Evolutionary conservation across 2,797 vertebrate genomes (phyloP).

Genomic region (Uromys caudimaculatus): DNA sequence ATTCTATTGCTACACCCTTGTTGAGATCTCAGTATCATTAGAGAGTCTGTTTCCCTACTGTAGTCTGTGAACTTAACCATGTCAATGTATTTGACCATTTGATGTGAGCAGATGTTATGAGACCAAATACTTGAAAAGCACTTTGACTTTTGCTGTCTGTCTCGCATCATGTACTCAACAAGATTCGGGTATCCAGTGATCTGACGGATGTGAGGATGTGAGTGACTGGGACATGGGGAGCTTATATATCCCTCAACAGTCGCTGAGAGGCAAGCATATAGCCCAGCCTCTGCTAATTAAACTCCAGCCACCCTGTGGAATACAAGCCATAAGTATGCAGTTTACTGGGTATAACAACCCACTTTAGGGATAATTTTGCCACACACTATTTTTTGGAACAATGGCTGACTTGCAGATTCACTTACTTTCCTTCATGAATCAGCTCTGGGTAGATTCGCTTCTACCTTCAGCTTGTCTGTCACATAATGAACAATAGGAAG

Average conservation of each 20-base stretch:
- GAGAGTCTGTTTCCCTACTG: not conserved
- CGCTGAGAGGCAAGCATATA: not conserved
- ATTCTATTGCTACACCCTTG: not conserved
- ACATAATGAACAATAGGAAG: slow-evolving; percentile 25
- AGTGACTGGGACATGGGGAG: not conserved
- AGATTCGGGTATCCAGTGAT: not conserved
- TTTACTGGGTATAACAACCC: not conserved
- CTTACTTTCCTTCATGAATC: slow-evolving; percentile 28
- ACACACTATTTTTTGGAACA: not conserved
- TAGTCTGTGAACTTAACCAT: not conserved
- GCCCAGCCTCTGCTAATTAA: not conserved
- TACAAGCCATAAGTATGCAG: not conserved
- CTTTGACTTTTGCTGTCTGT: not conserved
- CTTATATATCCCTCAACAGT: not conserved
- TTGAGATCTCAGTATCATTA: not conserved
- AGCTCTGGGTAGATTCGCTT: not conserved
- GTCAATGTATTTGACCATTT: not conserved
- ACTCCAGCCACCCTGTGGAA: not conserved
- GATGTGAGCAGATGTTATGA: not conserved
- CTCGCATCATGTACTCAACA: not conserved
- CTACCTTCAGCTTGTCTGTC: slow-evolving; percentile 22
- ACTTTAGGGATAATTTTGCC: not conserved
- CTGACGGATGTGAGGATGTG: not conserved
- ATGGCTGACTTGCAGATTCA: not conserved
- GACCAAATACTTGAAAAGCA: slow-evolving; percentile 24